Conservation (phyloP, 1,140 invertebrate species). For the Sinonovacula constricta region DNA sequence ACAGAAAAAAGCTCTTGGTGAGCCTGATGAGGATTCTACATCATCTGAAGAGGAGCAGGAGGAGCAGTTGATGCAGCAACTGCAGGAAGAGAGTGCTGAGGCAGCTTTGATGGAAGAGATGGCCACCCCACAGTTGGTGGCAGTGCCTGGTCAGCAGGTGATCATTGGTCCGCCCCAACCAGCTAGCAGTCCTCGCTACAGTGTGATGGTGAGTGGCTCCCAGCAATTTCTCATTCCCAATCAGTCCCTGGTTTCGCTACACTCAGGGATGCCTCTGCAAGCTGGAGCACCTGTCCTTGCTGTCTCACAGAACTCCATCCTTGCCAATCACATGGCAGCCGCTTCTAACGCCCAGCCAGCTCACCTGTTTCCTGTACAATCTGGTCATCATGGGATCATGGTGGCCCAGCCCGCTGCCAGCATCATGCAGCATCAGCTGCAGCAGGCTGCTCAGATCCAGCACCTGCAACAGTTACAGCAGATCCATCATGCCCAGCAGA, state of each 20-base stretch:
- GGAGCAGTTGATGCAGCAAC: slow-evolving; percentile 19
- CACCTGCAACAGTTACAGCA: slow-evolving; percentile 29
- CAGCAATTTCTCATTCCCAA: slow-evolving; percentile 43
- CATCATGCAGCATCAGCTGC: slow-evolving; percentile 29
- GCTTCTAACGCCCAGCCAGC: slow-evolving; percentile 37
- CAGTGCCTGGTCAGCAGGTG: slow-evolving; percentile 30
- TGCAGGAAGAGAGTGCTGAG: background rate
- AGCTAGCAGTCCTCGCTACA: slow-evolving; percentile 42
- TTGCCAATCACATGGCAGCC: slow-evolving; percentile 24
- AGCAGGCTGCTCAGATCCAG: slow-evolving; percentile 13
- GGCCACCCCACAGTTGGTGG: slow-evolving; percentile 9
- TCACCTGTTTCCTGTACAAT: slow-evolving; percentile 21
- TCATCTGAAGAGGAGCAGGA: slow-evolving; percentile 47
- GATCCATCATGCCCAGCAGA: slow-evolving; percentile 31
- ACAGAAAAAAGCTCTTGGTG: slow-evolving; percentile 42
- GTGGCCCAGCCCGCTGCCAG: slow-evolving; percentile 15
- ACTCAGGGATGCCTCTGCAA: slow-evolving; percentile 43
- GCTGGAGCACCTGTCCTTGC: slow-evolving; percentile 50
- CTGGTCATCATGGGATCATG: slow-evolving; percentile 6
- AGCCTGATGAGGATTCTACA: slow-evolving; percentile 45
- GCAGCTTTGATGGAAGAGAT: slow-evolving; percentile 21
- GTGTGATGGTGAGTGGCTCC: slow-evolving; percentile 28
- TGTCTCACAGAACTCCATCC: slow-evolving; percentile 28
- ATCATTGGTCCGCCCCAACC: slow-evolving; percentile 48
- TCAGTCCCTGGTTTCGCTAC: slow-evolving; percentile 9